Evolutionary conservation across 1,140 invertebrate species (phyloP), one percentile per base, ranked within the genome.

Genomic region (Mycetomoellerius zeteki): DNA sequence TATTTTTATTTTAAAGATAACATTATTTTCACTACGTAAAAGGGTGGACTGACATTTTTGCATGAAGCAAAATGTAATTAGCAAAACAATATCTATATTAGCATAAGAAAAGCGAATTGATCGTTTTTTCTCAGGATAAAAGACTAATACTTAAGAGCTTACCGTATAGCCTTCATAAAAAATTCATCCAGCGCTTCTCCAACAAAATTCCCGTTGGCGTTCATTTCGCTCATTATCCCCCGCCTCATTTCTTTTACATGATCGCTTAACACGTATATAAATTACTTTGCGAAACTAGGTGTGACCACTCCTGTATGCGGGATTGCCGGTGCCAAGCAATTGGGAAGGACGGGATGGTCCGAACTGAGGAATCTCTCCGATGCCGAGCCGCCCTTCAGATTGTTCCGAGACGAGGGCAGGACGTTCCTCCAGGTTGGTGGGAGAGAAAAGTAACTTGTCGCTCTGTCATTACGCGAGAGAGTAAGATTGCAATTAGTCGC

Each of bases 251-350:
- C 47, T 54, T 30, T 24, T n/a, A 14, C 37, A 21, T 8, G 21
- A 81, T 37, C 64, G 62, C 8, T 81, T 81, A 71, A 56, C 65
- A 81, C 50, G 50, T 21, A 84, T 37, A 60, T 75, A 75, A 84
- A 73, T 84, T 84, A 76, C 56, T 12, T 81, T 14, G 3, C 56
- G 33, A 64, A 64, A 94, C 21, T 92, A 98, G 97, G 97, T 92
- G 96, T 97, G 1, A 96, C 96, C 86, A 97, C 97, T 30, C 98
- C 98, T n/a, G 96, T 98, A 37, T 98, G 98, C 92, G 97, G 97
- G 30, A 97, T 98, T n/a, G 98, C 97, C 2, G 97, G 97, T 43
- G 97, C 97, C 1, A 97, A 98, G 93, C 98, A 98, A 92, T 95
- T 98, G 43, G 97, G 97, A 1, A 96, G 96, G 80, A 96, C 96